Evolutionary conservation across 2,888 invertebrate species (phyloP).

Genomic region (Amphipoea lucens): DNA sequence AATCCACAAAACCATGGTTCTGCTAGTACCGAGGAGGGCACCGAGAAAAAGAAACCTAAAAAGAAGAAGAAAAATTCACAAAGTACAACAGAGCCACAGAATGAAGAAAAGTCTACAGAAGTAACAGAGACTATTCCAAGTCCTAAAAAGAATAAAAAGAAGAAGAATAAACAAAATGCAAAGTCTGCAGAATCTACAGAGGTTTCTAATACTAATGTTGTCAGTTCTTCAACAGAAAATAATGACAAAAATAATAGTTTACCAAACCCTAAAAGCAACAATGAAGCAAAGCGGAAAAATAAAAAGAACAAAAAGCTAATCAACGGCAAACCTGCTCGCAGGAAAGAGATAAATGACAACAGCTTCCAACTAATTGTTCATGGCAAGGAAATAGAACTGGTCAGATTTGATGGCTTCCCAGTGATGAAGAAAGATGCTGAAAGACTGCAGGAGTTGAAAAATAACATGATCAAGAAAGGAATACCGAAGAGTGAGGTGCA

Average conservation of each 20-base stretch:
- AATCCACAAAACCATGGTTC: slow-evolving; percentile 13
- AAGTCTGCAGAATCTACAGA: slow-evolving; percentile 25
- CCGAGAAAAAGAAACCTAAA: slow-evolving; percentile 42
- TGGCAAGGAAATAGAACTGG: slow-evolving; percentile 91
- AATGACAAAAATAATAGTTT: slow-evolving; percentile 10
- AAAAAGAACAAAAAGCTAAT: slow-evolving; percentile 73
- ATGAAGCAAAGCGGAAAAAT: slow-evolving; percentile 60
- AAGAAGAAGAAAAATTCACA: slow-evolving; percentile 50
- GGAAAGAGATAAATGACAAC: slow-evolving; percentile 86
- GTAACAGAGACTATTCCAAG: slow-evolving; percentile 9
- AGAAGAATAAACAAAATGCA: slow-evolving; percentile 57
- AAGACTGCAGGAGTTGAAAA: slow-evolving; percentile 91
- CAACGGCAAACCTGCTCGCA: slow-evolving; percentile 80
- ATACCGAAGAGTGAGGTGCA: slow-evolving; percentile 92
- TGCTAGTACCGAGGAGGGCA: slow-evolving; percentile 13
- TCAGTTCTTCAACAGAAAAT: slow-evolving; percentile 20
- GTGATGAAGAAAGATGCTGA: slow-evolving; percentile 93
- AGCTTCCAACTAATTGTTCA: slow-evolving; percentile 91
- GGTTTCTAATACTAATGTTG: slow-evolving; percentile 17
- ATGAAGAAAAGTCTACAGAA: slow-evolving; percentile 20
- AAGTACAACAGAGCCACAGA: slow-evolving; percentile 22
- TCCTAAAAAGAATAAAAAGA: slow-evolving; percentile 63
- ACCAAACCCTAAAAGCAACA: slow-evolving; percentile 29
- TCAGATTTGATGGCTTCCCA: slow-evolving; percentile 93
- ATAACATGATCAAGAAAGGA: slow-evolving; percentile 92